Percentiles rank a stretch among this genome's conserved stretches.
Conservation (phyloP, 1,140 invertebrate species). For the Dinoponera quadriceps region DNA sequence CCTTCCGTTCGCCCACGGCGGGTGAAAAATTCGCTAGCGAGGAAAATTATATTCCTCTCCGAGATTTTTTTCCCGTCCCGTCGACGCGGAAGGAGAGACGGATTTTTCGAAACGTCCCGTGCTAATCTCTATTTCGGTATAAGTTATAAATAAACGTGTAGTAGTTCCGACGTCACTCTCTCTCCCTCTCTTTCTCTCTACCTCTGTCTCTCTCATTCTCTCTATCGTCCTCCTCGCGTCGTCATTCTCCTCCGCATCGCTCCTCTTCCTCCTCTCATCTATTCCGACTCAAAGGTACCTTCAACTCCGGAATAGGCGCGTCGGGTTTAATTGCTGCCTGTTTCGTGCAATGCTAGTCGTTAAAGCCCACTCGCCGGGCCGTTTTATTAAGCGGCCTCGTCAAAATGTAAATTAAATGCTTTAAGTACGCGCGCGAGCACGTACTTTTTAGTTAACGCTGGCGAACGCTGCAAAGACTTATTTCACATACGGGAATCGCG, state of each 20-base stretch:
- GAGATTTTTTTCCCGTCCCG: not conserved
- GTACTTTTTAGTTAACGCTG: slow-evolving; percentile 60
- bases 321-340: slow-evolving; percentile 73
- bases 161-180: slow-evolving; percentile 21
- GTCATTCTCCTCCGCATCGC: slow-evolving; percentile 20
- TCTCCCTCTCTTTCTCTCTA: slow-evolving; percentile 62
- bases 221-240: slow-evolving; percentile 8
- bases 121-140: slow-evolving; percentile 75
- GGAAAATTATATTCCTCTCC: not conserved
- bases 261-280: not conserved
- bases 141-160: slow-evolving; percentile 77
- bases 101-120: slow-evolving; percentile 78
- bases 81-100: slow-evolving; percentile 17
- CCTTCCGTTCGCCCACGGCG: no score
- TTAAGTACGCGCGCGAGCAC: slow-evolving; percentile 38
- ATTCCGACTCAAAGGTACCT: slow-evolving; percentile 41
- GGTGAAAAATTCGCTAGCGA: not conserved
- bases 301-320: slow-evolving; percentile 63
- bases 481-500: slow-evolving; percentile 29
- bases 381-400: slow-evolving; percentile 68
- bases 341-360: slow-evolving; percentile 63
- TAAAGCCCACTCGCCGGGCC: slow-evolving; percentile 1
- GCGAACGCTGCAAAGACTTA: slow-evolving; percentile 21
- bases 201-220: not conserved
- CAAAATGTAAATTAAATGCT: slow-evolving; percentile 71